phyloP scores from a whole-genome alignment of 2,797 vertebrate species.

The Gadopsis marmoratus region DNA sequence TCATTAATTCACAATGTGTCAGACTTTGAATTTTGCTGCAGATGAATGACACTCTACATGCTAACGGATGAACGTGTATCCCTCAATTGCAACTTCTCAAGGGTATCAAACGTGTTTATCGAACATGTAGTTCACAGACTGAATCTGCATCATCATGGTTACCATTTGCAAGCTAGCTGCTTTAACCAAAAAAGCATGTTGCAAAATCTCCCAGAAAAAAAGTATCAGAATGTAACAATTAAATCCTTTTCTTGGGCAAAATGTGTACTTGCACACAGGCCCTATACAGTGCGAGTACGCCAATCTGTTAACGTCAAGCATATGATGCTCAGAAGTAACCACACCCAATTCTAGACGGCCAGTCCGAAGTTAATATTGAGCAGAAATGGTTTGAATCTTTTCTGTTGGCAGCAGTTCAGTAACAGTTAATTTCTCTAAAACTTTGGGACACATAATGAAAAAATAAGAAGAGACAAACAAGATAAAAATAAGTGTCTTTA shows the following conservation, averaged over 20 bases:
- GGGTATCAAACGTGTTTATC: too few relatives aligned
- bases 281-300: neutral
- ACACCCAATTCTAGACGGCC: neutral
- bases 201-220: neutral
- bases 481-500: conserved; percentile 45
- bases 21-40: neutral
- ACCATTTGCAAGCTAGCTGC: neutral
- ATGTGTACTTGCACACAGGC: neutral
- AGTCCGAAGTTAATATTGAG: neutral
- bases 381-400: neutral
- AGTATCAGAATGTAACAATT: too few relatives aligned
- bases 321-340: neutral
- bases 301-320: neutral
- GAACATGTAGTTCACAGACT: too few relatives aligned
- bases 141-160: neutral
- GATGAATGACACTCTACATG: neutral
- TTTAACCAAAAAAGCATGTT: neutral
- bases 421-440: neutral
- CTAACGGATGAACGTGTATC: neutral
- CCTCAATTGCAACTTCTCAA: too few relatives aligned
- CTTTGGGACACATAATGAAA: neutral
- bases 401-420: neutral
- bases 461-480: conserved; percentile 13
- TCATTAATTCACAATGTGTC: neutral
- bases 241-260: neutral